Evolutionary conservation across 2,888 invertebrate genomes (phyloP).

Genomic region (Melikaiella ostensackeni): DNA sequence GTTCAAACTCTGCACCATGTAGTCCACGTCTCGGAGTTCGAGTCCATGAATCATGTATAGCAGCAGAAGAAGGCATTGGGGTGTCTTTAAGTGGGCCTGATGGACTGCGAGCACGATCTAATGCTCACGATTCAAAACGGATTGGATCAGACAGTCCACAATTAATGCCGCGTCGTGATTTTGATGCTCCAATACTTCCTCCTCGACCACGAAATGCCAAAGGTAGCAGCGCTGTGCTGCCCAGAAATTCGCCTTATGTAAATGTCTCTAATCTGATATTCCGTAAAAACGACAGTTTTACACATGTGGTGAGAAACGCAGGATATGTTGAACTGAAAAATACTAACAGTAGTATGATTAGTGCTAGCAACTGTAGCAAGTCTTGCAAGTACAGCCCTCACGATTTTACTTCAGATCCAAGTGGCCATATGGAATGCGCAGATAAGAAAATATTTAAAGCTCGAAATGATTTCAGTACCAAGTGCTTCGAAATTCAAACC

Average conservation of each 20-base stretch:
- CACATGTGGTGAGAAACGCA: conserved; percentile 66
- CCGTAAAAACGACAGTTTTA: conserved; percentile 71
- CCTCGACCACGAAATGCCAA: conserved; percentile 76
- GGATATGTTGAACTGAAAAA: conserved; percentile 73
- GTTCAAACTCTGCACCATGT: conserved; percentile 80
- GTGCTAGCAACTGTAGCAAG: conserved; percentile 40
- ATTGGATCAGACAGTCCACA: conserved; percentile 85
- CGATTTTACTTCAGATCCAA: conserved; percentile 73
- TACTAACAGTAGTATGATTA: conserved; percentile 42
- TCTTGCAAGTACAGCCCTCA: conserved; percentile 68
- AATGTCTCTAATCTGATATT: conserved; percentile 71
- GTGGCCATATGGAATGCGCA: conserved; percentile 73
- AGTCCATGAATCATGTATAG: conserved; percentile 47
- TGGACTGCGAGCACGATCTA: conserved; percentile 47
- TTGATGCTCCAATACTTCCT: conserved; percentile 77
- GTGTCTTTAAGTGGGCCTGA: conserved; percentile 72
- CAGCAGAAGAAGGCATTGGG: conserved; percentile 60
- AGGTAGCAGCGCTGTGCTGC: conserved; percentile 54
- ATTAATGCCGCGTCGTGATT: conserved; percentile 80
- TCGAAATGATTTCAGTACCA: conserved; percentile 62
- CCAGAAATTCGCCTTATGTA: conserved; percentile 71
- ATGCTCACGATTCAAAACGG: conserved; percentile 51
- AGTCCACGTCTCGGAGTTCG: conserved; percentile 72
- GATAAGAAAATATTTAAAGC: conserved; percentile 62
- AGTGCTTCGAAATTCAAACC: conserved; percentile 62